Evolutionary conservation across 2,113 vertebrate genomes (phyloP).

Genomic region (Platysteira castanea): DNA sequence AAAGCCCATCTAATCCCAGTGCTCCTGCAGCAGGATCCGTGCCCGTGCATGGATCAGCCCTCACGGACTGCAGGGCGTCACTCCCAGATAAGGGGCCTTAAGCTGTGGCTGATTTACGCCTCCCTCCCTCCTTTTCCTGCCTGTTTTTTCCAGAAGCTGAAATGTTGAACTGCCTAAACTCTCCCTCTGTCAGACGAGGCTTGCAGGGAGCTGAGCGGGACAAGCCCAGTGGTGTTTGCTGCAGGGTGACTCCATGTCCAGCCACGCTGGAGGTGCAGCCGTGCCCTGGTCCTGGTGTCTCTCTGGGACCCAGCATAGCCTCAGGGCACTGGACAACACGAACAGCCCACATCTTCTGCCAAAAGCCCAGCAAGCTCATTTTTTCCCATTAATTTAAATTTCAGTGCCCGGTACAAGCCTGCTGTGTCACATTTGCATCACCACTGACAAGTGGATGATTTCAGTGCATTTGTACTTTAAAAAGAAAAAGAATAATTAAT

Average conservation of each 20-base stretch:
- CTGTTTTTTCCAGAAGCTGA: background rate
- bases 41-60: background rate
- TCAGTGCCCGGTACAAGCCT: background rate
- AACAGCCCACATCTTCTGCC: background rate
- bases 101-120: background rate
- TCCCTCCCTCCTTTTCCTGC: background rate
- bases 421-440: background rate
- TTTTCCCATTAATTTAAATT: background rate
- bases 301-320: accelerated
- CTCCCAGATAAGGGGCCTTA: background rate
- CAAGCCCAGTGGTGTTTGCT: background rate
- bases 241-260: background rate
- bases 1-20: background rate
- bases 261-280: accelerated
- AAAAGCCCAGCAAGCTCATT: background rate
- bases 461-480: background rate
- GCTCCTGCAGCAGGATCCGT: background rate
- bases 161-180: background rate
- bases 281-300: background rate
- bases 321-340: accelerated
- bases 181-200: background rate
- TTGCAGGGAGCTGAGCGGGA: background rate
- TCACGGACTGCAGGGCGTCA: background rate
- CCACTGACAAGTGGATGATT: background rate
- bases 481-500: background rate